phyloP scores from a whole-genome alignment of 2,888 invertebrate genomes.

The Eilema sororculum region DNA sequence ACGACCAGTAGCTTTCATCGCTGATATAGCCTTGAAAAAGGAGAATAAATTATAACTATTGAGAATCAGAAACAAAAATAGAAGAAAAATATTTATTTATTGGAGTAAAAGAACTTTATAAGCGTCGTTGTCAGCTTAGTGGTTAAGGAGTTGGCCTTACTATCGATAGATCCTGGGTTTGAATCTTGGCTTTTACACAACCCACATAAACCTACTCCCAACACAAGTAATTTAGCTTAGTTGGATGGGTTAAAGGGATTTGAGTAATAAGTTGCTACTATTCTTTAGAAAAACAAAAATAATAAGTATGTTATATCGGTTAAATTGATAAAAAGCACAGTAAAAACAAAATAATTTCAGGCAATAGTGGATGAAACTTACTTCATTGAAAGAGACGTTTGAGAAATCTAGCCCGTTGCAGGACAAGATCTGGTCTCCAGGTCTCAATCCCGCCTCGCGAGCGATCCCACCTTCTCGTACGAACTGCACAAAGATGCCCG shows the following conservation, averaged over 20 bases:
- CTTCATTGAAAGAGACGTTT: conserved; percentile 93
- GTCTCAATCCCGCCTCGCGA: conserved; percentile 94
- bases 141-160: no score
- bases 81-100: neutral
- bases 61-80: neutral
- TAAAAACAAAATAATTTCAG: neutral
- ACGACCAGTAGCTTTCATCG: conserved; percentile 92
- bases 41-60: neutral
- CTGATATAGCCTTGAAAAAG: conserved; percentile 90
- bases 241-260: no score
- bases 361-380: conserved; percentile 57
- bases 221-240: no score
- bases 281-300: no score
- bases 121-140: no score
- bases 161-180: no score
- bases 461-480: conserved; percentile 96
- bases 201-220: no score
- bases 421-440: conserved; percentile 96
- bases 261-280: no score
- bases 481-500: conserved; percentile 96
- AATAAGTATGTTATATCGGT: no score
- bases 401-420: conserved; percentile 94
- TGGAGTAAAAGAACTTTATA: neutral
- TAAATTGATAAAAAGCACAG: neutral
- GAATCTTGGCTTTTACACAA: no score